These are phyloP conservation scores for Corythucha ciliata DNA, from an alignment of 2,888 invertebrate species.

Conservation along the genomic window DNA sequence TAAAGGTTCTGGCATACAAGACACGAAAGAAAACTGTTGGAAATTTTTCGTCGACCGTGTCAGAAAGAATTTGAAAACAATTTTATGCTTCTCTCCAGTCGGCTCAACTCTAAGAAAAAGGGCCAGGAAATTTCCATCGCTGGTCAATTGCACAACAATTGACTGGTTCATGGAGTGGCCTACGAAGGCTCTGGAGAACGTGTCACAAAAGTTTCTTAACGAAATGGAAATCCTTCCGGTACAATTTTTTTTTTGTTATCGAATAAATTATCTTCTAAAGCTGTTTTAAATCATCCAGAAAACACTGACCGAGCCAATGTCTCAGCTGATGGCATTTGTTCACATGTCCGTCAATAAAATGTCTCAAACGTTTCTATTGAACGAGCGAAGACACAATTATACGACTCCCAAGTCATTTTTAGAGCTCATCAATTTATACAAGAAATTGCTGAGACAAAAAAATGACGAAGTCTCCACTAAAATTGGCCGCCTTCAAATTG, in stretches of 20 bases:
- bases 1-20: conserved; percentile 70
- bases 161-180: conserved; percentile 99
- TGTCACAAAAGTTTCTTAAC: conserved; percentile 70
- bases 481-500: conserved; percentile 73
- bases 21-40: conserved; percentile 90
- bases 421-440: conserved; percentile 78
- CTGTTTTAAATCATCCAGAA: conserved; percentile 41
- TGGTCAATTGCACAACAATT: conserved; percentile 85
- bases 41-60: conserved; percentile 88
- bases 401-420: conserved; percentile 94
- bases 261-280: background rate
- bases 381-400: conserved; percentile 86
- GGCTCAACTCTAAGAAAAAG: conserved; percentile 78
- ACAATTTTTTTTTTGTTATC: conserved; percentile 29
- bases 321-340: conserved; percentile 82
- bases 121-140: conserved; percentile 85
- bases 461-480: conserved; percentile 60
- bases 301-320: conserved; percentile 50
- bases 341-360: conserved; percentile 81
- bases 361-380: conserved; percentile 66
- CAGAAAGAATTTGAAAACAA: conserved; percentile 62
- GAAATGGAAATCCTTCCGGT: conserved; percentile 68
- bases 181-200: conserved; percentile 77
- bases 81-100: conserved; percentile 91
- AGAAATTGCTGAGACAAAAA: conserved; percentile 60